A percentile compares a stretch with the other conserved stretches of the same genome.
phyloP scores from a whole-genome alignment of 2,113 vertebrate genomes.

The Apteryx mantelli region DNA sequence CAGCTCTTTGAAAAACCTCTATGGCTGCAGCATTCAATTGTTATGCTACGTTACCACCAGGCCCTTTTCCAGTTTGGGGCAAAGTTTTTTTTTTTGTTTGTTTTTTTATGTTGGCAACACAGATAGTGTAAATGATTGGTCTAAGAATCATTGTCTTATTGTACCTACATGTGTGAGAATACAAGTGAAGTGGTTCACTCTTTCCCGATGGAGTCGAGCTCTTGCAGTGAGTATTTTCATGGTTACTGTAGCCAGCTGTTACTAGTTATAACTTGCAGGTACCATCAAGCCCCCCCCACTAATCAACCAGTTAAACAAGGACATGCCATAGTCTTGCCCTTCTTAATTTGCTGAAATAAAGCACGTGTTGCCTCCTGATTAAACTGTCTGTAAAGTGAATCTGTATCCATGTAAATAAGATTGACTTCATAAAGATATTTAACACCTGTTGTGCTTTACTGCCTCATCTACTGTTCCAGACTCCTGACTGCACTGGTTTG shows the following conservation, averaged over 20 bases:
- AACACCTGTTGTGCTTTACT: slow-evolving; percentile 39
- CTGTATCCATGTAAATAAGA: slow-evolving; percentile 79
- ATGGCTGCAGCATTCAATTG: not conserved
- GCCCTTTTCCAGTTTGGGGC: not conserved
- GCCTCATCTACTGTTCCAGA: not conserved
- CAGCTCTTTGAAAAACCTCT: not conserved
- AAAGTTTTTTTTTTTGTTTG: slow-evolving; percentile 40
- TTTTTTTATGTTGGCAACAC: slow-evolving; percentile 37
- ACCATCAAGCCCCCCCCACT: not conserved
- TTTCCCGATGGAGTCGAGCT: not conserved
- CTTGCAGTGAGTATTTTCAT: not conserved
- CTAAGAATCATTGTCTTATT: slow-evolving; percentile 13
- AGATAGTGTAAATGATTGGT: not conserved
- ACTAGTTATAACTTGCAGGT: not conserved
- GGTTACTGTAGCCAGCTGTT: slow-evolving; percentile 1
- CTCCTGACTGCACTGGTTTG: not conserved
- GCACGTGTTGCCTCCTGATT: slow-evolving; percentile 56
- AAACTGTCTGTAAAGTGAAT: slow-evolving; percentile 72
- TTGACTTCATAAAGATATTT: slow-evolving; percentile 75
- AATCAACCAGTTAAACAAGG: slow-evolving; percentile 22
- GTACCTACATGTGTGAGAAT: not conserved
- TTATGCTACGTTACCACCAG: not conserved
- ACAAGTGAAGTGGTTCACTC: not conserved
- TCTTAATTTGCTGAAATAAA: slow-evolving; percentile 71
- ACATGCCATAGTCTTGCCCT: not conserved